phyloP scores from a whole-genome alignment of 2,113 vertebrate genomes.

The Mesoclemmys tuberculata region DNA sequence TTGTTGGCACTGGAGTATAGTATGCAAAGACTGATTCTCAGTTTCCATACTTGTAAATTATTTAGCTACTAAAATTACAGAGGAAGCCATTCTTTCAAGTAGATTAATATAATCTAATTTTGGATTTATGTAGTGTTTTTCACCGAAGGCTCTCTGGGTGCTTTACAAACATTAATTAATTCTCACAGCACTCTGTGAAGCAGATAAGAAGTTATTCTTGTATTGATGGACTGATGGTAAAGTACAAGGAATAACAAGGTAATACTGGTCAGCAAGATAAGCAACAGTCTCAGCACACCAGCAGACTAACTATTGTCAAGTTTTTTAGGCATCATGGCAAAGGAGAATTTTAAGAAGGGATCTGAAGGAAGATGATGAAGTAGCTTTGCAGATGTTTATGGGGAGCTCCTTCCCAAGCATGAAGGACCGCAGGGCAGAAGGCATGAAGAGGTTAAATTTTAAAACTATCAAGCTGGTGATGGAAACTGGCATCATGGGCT shows the following conservation, averaged over 20 bases:
- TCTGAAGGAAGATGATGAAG: not conserved
- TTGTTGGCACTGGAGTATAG: not conserved
- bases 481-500: not conserved
- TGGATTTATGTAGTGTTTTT: not conserved
- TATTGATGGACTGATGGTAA: not conserved
- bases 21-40: not conserved
- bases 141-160: not conserved
- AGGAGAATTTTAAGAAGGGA: not conserved
- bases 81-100: not conserved
- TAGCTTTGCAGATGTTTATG: not conserved
- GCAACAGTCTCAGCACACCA: rapidly evolving
- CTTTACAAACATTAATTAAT: not conserved
- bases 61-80: not conserved
- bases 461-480: not conserved
- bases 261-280: not conserved
- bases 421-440: not conserved
- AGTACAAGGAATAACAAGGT: not conserved
- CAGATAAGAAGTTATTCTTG: not conserved
- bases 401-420: not conserved
- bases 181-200: not conserved
- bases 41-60: not conserved
- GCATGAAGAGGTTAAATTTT: not conserved
- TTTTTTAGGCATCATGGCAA: not conserved
- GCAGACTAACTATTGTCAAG: not conserved
- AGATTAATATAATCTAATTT: not conserved